Evolutionary conservation across 2,888 invertebrate species (phyloP).

Genomic region (Gari tellinella): DNA sequence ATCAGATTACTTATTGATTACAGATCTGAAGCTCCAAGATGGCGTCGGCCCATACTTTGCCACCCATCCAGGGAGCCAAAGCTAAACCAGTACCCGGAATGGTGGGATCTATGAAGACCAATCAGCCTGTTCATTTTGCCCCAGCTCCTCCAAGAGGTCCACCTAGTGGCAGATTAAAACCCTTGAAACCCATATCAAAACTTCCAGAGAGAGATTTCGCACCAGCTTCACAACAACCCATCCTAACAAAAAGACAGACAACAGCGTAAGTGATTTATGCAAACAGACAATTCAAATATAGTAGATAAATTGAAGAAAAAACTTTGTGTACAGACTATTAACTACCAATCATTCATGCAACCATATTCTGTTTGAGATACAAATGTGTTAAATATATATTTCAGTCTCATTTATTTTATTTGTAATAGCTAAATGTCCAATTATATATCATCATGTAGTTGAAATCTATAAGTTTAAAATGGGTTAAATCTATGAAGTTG

Average conservation of each 20-base stretch:
- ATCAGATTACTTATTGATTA: no score
- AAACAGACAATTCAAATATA: no score
- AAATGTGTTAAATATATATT: background rate
- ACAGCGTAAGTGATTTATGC: slow-evolving; percentile 78
- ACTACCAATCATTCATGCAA: no score
- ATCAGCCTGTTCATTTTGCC: slow-evolving; percentile 61
- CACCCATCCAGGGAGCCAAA: slow-evolving; percentile 72
- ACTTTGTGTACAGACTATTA: no score
- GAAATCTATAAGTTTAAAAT: no score
- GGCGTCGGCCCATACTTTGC: slow-evolving; percentile 74
- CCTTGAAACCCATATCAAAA: slow-evolving; percentile 59
- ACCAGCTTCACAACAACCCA: slow-evolving; percentile 72
- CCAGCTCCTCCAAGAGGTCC: slow-evolving; percentile 67
- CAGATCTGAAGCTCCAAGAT: slow-evolving; percentile 55
- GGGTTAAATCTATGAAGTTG: no score
- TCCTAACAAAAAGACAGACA: slow-evolving; percentile 75
- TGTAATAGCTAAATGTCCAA: no score
- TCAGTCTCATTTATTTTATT: no score
- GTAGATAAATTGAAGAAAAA: no score
- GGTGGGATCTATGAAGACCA: slow-evolving; percentile 55
- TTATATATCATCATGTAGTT: no score
- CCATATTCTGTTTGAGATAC: no score
- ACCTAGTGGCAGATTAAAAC: slow-evolving; percentile 69
- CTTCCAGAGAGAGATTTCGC: slow-evolving; percentile 67
- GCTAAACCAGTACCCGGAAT: slow-evolving; percentile 47